Conservation (phyloP, 1,140 invertebrate genomes). For the Leptinotarsa undecemlineata region DNA sequence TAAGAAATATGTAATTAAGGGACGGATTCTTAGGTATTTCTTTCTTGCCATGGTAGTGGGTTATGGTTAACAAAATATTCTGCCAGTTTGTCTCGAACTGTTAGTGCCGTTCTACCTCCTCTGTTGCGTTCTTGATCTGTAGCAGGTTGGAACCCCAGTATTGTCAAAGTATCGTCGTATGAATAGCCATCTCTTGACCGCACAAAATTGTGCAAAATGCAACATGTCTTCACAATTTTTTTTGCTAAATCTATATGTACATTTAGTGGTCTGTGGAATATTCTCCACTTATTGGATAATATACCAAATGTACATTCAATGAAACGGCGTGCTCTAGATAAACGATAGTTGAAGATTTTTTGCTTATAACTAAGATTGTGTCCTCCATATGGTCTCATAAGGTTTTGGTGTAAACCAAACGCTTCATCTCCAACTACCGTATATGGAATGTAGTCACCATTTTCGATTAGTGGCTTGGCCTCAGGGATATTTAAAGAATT, state of each 20-base stretch:
- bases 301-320: conserved; percentile 55
- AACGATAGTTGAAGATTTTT: conserved; percentile 57
- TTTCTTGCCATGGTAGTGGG: conserved; percentile 36
- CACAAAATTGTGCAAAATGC: conserved; percentile 53
- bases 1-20: too few relatives aligned
- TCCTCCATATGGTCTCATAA: conserved; percentile 54
- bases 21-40: neutral
- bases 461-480: conserved; percentile 37
- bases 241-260: conserved; percentile 40
- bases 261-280: conserved; percentile 52
- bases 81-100: conserved; percentile 31
- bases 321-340: conserved; percentile 50
- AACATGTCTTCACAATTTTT: conserved; percentile 49
- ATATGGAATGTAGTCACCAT: conserved; percentile 37
- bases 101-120: conserved; percentile 25
- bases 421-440: conserved; percentile 51
- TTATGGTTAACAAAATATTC: conserved; percentile 38
- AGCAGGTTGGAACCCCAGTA: conserved; percentile 27
- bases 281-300: conserved; percentile 50
- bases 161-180: conserved; percentile 45
- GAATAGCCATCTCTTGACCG: conserved; percentile 47
- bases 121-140: conserved; percentile 26
- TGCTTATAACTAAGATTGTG: conserved; percentile 44
- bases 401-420: conserved; percentile 47
- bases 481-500: conserved; percentile 38